Evolutionary conservation across 2,888 invertebrate species (phyloP).

Genomic region (Germaria angustata): DNA sequence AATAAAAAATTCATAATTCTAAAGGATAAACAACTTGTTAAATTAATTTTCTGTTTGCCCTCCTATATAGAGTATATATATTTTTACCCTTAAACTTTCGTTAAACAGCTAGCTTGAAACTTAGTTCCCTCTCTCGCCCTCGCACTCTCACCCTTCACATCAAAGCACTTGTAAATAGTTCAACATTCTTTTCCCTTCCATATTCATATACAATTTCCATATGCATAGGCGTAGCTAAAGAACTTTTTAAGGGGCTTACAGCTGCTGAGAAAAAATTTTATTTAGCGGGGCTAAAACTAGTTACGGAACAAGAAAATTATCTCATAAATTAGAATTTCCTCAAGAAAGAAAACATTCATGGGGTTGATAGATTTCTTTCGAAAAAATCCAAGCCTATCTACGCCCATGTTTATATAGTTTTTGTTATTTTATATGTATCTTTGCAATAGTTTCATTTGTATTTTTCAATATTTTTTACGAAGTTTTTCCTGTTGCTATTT

Average conservation of each 20-base stretch:
- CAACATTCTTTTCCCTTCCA: conserved; percentile 25
- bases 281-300: too few relatives aligned
- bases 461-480: conserved; percentile 8
- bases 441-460: conserved; percentile 29
- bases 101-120: conserved; percentile 42
- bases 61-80: neutral
- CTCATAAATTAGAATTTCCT: too few relatives aligned
- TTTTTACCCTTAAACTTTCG: conserved; percentile 23
- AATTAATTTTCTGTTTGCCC: neutral
- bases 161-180: conserved; percentile 30
- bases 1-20: too few relatives aligned
- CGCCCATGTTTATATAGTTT: too few relatives aligned
- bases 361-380: too few relatives aligned
- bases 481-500: neutral
- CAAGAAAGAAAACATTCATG: too few relatives aligned
- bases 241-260: too few relatives aligned
- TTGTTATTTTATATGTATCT: conserved; percentile 28
- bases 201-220: conserved; percentile 57
- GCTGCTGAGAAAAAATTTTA: too few relatives aligned
- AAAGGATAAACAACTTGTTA: too few relatives aligned
- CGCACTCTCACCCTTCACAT: neutral
- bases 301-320: too few relatives aligned
- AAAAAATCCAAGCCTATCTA: too few relatives aligned
- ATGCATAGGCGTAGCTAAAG: too few relatives aligned
- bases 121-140: neutral